Conservation (phyloP, 2,797 vertebrate genomes). For the Rhincodon typus region DNA sequence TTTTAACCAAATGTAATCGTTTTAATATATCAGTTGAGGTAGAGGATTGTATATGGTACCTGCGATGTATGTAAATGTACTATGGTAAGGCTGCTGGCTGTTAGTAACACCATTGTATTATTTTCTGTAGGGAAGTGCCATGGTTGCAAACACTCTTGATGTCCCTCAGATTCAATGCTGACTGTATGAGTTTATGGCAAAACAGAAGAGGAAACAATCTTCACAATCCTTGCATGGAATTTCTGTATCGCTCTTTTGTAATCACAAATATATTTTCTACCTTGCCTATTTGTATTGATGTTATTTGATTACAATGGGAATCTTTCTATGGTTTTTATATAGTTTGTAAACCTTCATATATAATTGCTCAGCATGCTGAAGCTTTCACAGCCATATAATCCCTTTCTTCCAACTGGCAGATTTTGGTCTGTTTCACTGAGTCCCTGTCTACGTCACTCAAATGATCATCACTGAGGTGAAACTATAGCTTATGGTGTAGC, state of each 20-base stretch:
- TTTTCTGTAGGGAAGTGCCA: neutral
- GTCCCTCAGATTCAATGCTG: conserved; percentile 22
- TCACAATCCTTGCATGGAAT: conserved; percentile 32
- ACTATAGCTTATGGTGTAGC: neutral
- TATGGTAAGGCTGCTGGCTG: neutral
- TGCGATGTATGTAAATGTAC: neutral
- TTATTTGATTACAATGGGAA: conserved; percentile 20
- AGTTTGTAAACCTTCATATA: conserved; percentile 28
- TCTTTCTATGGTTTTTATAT: conserved; percentile 34
- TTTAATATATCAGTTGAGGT: neutral
- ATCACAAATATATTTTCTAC: conserved; percentile 31
- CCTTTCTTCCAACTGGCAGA: conserved; percentile 20
- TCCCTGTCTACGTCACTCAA: neutral
- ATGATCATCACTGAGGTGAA: neutral
- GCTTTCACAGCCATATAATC: conserved; percentile 12
- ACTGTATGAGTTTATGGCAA: neutral
- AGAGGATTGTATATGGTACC: neutral
- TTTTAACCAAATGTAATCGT: neutral
- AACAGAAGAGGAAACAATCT: conserved; percentile 12
- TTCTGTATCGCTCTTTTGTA: conserved; percentile 21
- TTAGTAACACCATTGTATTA: neutral
- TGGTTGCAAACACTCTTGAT: conserved; percentile 4
- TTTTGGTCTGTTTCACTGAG: neutral
- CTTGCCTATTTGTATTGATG: conserved; percentile 27
- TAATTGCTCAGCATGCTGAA: neutral